Evolutionary conservation across 2,113 vertebrate species (phyloP).

Genomic region (Trematomus loennbergii): DNA sequence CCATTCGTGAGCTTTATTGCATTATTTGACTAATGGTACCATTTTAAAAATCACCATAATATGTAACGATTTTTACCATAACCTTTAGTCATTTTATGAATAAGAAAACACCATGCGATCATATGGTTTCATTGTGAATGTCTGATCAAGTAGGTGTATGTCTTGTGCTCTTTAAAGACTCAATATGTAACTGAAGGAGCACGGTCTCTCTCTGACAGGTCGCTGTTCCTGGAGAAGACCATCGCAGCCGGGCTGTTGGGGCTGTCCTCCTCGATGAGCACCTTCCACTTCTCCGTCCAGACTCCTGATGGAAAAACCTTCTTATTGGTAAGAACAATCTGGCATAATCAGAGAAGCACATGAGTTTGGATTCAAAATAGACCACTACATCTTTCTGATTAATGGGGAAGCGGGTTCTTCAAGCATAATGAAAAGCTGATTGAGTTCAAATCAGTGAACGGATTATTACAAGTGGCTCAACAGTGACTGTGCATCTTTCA

Average conservation of each 20-base stretch:
- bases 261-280: conserved; percentile 88
- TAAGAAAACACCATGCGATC: background rate
- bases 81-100: background rate
- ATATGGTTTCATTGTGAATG: background rate
- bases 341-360: conserved; percentile 11
- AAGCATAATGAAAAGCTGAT: conserved; percentile 6
- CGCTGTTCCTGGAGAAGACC: conserved; percentile 86
- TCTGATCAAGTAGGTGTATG: background rate
- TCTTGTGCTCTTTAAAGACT: background rate
- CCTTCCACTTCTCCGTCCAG: conserved; percentile 92
- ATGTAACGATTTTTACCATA: background rate
- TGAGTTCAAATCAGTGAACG: conserved; percentile 42
- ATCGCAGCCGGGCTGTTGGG: conserved; percentile 88
- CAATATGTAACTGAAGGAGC: conserved; percentile 14
- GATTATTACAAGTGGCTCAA: conserved; percentile 16
- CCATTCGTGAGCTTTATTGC: background rate
- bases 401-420: background rate
- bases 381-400: background rate
- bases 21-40: background rate
- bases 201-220: conserved; percentile 80
- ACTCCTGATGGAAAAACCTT: conserved; percentile 86
- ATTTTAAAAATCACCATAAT: background rate
- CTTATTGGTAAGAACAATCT: conserved; percentile 87
- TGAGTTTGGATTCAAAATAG: conserved; percentile 26
- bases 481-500: background rate